Percentiles rank a stretch among this genome's conserved stretches.
phyloP scores from a whole-genome alignment of 2,888 invertebrate species.

The Dione vanillae region DNA sequence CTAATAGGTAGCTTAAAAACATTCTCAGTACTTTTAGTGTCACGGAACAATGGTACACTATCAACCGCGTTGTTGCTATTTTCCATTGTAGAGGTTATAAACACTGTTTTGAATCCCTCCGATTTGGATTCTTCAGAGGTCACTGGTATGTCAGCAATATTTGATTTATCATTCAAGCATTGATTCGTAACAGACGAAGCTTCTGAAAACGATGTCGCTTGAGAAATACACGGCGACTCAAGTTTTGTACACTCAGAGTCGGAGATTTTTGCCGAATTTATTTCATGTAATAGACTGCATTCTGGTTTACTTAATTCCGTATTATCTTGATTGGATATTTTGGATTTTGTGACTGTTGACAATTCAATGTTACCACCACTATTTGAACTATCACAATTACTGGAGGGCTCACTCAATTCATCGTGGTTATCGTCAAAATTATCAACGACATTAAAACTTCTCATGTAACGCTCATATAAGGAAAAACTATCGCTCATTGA shows the following conservation, averaged over 20 bases:
- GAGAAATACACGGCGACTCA: conserved; percentile 64
- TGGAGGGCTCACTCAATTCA: conserved; percentile 54
- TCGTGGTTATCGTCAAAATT: conserved; percentile 59
- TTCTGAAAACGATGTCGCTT: conserved; percentile 61
- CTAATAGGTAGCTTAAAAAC: conserved; percentile 78
- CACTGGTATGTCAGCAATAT: conserved; percentile 62
- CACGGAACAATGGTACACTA: conserved; percentile 72
- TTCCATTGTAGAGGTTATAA: conserved; percentile 81
- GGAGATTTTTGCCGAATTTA: conserved; percentile 58
- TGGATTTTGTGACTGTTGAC: conserved; percentile 59
- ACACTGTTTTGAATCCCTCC: conserved; percentile 66
- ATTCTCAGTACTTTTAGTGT: conserved; percentile 64
- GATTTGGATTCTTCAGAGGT: conserved; percentile 73
- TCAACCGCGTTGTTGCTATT: conserved; percentile 82
- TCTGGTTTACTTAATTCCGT: conserved; percentile 54
- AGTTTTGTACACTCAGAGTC: conserved; percentile 63
- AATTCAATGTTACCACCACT: conserved; percentile 72
- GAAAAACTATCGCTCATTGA: conserved; percentile 79
- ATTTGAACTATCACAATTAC: conserved; percentile 61
- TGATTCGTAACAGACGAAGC: conserved; percentile 67
- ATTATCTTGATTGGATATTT: conserved; percentile 59
- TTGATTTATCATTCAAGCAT: conserved; percentile 69
- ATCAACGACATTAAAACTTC: conserved; percentile 76
- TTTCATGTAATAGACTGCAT: conserved; percentile 56
- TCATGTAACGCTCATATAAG: conserved; percentile 76